Conservation (phyloP, 1,140 invertebrate species). For the Cephus cinctus region DNA sequence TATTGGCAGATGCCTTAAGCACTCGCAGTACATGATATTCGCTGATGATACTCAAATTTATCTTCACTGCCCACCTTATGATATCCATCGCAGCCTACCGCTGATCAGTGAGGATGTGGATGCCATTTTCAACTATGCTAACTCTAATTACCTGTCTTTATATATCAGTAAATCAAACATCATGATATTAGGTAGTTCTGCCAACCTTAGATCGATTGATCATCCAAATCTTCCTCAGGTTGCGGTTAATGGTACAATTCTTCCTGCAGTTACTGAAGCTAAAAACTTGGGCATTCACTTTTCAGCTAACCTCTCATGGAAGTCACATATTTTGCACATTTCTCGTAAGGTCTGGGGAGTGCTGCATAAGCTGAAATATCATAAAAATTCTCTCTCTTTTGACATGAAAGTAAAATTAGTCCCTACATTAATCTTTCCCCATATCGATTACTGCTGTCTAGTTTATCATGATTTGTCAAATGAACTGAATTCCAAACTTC, state of each 20-base stretch:
- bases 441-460: background rate
- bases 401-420: no score
- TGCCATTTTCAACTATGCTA: background rate
- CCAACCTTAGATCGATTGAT: no score
- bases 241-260: background rate
- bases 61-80: background rate
- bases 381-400: no score
- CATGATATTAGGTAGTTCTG: background rate
- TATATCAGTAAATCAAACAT: background rate
- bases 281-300: background rate
- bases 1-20: background rate
- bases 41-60: no score
- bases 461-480: background rate
- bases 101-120: background rate
- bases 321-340: background rate
- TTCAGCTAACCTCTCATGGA: background rate
- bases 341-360: background rate
- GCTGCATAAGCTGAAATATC: no score
- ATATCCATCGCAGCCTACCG: background rate
- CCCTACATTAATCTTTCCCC: no score
- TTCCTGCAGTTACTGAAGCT: background rate
- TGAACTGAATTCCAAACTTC: background rate
- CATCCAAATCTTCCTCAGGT: background rate
- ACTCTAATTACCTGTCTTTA: background rate
- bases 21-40: background rate